Conservation (phyloP, 2,888 invertebrate genomes). For the Oscheius sp. region DNA sequence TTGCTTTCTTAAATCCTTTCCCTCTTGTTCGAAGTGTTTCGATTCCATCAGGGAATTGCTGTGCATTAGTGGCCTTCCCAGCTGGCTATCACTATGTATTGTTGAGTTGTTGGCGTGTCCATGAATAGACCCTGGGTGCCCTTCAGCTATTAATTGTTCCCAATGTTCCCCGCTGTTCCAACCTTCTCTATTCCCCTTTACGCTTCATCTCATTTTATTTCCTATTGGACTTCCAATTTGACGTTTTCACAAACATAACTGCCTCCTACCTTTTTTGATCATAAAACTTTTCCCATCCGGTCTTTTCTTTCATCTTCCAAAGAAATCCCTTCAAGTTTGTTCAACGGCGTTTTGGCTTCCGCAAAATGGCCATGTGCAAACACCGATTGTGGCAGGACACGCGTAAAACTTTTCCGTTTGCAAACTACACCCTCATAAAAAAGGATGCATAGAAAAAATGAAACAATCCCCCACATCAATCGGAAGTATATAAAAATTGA, state of each 20-base stretch:
- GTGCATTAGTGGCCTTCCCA: neutral
- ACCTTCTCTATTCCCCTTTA: neutral
- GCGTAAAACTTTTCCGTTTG: neutral
- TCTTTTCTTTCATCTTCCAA: no score
- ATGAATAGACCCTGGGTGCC: conserved; percentile 14
- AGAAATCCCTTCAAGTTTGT: no score
- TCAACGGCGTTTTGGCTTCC: neutral
- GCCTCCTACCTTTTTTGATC: no score
- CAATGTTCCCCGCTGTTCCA: conserved; percentile 17
- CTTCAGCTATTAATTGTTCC: conserved; percentile 31
- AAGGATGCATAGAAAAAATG: neutral
- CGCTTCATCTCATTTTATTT: conserved; percentile 8
- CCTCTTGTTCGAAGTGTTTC: neutral
- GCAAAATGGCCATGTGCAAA: conserved; percentile 24
- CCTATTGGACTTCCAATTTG: neutral
- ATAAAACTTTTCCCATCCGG: no score
- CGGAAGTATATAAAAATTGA: neutral
- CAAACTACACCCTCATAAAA: neutral
- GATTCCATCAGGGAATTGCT: neutral
- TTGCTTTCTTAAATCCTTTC: neutral
- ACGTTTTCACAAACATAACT: neutral
- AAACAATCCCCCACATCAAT: no score
- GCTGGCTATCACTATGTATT: neutral
- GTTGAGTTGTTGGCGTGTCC: conserved; percentile 21
- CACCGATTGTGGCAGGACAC: neutral